These are phyloP conservation scores for Tolypeutes matacus DNA, from an alignment of 2,797 vertebrate genomes.

Conservation along the genomic window DNA sequence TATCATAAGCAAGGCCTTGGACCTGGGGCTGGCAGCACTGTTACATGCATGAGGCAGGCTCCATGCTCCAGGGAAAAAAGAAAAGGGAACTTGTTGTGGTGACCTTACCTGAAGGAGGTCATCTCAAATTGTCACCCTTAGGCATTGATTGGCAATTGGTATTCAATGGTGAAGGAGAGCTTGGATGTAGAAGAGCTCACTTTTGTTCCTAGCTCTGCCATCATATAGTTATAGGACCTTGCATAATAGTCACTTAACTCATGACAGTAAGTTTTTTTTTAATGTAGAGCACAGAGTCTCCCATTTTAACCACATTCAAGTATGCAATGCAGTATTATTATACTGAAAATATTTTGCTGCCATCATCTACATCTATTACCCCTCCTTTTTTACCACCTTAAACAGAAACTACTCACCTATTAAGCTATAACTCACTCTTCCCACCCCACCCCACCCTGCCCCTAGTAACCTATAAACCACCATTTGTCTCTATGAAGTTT, in stretches of 20 bases:
- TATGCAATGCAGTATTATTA: too few relatives aligned
- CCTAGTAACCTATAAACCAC: too few relatives aligned
- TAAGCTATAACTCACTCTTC: too few relatives aligned
- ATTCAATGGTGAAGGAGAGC: not conserved
- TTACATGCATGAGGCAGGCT: not conserved
- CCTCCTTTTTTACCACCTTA: too few relatives aligned
- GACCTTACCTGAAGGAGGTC: slow-evolving; percentile 15
- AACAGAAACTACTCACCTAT: too few relatives aligned
- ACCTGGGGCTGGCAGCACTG: not conserved
- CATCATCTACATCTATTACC: too few relatives aligned
- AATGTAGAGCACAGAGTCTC: too few relatives aligned
- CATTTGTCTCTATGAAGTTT: too few relatives aligned
- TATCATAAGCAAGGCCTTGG: slow-evolving; percentile 69
- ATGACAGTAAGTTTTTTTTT: not conserved
- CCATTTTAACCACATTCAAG: too few relatives aligned
- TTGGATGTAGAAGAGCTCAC: not conserved
- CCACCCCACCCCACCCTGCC: too few relatives aligned
- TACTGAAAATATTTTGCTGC: too few relatives aligned
- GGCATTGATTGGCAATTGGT: not conserved
- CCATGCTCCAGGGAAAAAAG: slow-evolving; percentile 57
- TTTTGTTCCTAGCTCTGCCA: not conserved
- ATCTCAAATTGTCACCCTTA: not conserved
- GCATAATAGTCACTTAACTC: not conserved
- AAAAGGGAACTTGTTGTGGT: slow-evolving; percentile 2
- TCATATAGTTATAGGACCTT: not conserved